Conservation (phyloP, 92 coral and sea anemone genomes). For the Porites cylindrica region DNA sequence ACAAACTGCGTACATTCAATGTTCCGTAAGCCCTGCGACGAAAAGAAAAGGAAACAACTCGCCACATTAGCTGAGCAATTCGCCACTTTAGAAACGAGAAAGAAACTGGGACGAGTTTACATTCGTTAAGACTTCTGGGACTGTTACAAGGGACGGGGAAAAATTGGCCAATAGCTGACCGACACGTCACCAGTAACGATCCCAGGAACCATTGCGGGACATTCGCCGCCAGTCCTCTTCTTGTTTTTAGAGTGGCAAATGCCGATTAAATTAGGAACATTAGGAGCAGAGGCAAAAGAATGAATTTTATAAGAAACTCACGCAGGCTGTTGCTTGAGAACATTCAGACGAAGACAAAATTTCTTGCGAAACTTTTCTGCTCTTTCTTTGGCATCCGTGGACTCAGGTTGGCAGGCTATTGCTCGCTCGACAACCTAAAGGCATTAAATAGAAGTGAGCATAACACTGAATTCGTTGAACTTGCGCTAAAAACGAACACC, state of each 20-base stretch:
- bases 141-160: too few relatives aligned
- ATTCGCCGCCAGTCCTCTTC: too few relatives aligned
- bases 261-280: too few relatives aligned
- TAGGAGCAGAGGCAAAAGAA: too few relatives aligned
- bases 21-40: constrained; percentile 89
- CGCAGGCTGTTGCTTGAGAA: constrained; percentile 87
- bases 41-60: not conserved
- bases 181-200: too few relatives aligned
- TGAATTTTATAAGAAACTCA: constrained; percentile 47
- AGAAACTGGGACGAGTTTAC: too few relatives aligned
- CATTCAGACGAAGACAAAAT: constrained; percentile 78
- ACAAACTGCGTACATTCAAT: constrained; percentile 91
- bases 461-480: not conserved
- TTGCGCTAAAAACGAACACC: too few relatives aligned
- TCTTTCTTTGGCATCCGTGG: constrained; percentile 84
- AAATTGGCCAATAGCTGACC: too few relatives aligned
- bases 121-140: too few relatives aligned
- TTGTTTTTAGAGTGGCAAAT: too few relatives aligned
- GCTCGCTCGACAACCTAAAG: constrained; percentile 87
- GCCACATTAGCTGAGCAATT: not conserved
- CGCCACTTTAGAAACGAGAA: too few relatives aligned
- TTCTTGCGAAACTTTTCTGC: constrained; percentile 91
- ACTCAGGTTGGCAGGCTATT: constrained; percentile 77
- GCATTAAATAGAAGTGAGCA: not conserved
- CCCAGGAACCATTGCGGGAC: too few relatives aligned